Evolutionary conservation across 2,113 vertebrate genomes (phyloP), one percentile per base, ranked within the genome.

Genomic region (Ameiurus melas): DNA sequence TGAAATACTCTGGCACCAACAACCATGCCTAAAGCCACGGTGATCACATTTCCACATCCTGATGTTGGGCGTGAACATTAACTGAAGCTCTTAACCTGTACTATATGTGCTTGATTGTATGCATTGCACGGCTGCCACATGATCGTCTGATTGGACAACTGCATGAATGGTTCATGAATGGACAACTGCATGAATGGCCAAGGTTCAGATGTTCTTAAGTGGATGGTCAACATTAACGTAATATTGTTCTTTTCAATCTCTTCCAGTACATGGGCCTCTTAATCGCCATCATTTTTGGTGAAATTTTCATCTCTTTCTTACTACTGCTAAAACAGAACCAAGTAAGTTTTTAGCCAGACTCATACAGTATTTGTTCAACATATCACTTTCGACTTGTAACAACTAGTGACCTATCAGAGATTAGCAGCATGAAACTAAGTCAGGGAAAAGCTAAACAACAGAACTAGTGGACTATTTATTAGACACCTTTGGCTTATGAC

Each of bases 251-350:
- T 13, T 84, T 55, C 5, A 20, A 27, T 89, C 70, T 47, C 86
- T 87, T 87, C 85, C 91, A 95, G 95, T 94, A 94, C 82, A 19
- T 92, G 85, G 75, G 73, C 64, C 60, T 93, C 84, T 85, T 95
- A 33, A 27, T 94, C 30, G 20, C 93, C 51, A 92, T 94, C 43
- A 2, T 94, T 47, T 89, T 95, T 68, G 92, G 92, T 47, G 93
- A 95, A 90, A 39, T 94, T 30, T 94, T 94, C 75, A 3, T 95
- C 84, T 91, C 85, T 0, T 53, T 94, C 39, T 70, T 95, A 71
- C 90, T 95, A 79, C 22, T 94, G 60, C 2, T 94, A 0, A 90
- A 57, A 85, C 89, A 14, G 64, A 10, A 57, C 5, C 27, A 75
- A 90, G 95, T 94, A 87, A 90, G 94, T 84, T 19, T 71, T 70